Evolutionary conservation across 2,888 invertebrate species (phyloP).

Genomic region (Cyclophora albipunctata): DNA sequence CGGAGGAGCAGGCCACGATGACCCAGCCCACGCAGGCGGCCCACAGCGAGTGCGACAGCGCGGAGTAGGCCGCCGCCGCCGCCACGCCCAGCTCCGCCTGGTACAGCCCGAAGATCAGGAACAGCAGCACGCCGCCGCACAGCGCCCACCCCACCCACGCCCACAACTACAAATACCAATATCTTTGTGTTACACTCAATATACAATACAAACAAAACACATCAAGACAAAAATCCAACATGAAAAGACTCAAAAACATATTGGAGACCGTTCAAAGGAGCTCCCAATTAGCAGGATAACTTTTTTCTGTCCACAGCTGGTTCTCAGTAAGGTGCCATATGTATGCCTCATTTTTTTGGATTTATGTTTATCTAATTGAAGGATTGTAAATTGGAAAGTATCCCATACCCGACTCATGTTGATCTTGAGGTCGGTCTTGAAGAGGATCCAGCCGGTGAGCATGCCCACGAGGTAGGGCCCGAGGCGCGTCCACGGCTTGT

Average conservation of each 20-base stretch:
- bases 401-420: constrained; percentile 79
- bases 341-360: too few relatives aligned
- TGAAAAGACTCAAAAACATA: too few relatives aligned
- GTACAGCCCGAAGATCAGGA: constrained; percentile 87
- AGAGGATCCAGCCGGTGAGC: constrained; percentile 87
- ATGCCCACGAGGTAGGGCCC: constrained; percentile 91
- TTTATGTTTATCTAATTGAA: too few relatives aligned
- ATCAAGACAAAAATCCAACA: too few relatives aligned
- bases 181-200: background rate
- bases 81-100: constrained; percentile 80
- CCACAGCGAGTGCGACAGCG: constrained; percentile 89
- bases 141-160: constrained; percentile 82
- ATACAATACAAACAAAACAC: background rate
- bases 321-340: too few relatives aligned
- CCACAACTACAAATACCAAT: constrained; percentile 65
- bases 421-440: constrained; percentile 86
- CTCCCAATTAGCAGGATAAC: too few relatives aligned
- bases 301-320: too few relatives aligned
- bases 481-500: constrained; percentile 90
- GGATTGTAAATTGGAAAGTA: too few relatives aligned
- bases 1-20: constrained; percentile 88
- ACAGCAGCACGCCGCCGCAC: constrained; percentile 79
- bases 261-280: too few relatives aligned
- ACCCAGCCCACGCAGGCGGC: constrained; percentile 88
- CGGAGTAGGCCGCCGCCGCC: constrained; percentile 85